A percentile compares a stretch with the other conserved stretches of the same genome.
Evolutionary conservation across 2,797 vertebrate genomes (phyloP).

Genomic region (Phrynocephalus forsythii): DNA sequence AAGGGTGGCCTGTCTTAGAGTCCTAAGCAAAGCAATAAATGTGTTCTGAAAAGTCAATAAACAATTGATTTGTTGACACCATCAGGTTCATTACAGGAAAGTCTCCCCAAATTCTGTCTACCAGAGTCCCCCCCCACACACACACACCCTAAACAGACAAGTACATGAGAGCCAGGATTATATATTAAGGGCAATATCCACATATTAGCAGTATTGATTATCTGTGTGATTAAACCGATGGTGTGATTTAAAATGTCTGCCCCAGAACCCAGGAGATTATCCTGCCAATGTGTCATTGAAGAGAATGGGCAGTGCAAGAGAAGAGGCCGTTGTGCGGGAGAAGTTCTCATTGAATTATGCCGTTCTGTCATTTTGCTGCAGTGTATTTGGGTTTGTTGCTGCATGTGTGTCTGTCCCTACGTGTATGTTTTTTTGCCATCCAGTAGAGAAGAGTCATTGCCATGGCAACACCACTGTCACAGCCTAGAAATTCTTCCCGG

Average conservation of each 20-base stretch:
- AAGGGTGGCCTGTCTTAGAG: background rate
- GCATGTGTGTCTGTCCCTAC: background rate
- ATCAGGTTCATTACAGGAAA: background rate
- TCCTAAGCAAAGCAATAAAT: background rate
- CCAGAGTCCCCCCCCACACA: background rate
- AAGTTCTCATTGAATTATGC: background rate
- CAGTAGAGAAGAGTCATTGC: slow-evolving; percentile 34
- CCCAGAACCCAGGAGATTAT: background rate
- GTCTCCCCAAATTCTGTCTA: background rate
- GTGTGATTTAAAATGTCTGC: background rate
- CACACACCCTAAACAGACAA: background rate
- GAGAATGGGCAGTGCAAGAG: background rate
- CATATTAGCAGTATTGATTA: background rate
- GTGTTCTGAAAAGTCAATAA: background rate
- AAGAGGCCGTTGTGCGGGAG: background rate
- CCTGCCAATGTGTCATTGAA: background rate
- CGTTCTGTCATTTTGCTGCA: background rate
- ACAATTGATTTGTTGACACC: background rate
- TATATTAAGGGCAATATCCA: background rate
- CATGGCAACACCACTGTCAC: slow-evolving; percentile 46
- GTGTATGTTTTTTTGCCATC: background rate
- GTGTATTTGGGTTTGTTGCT: slow-evolving; percentile 23
- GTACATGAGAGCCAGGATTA: background rate
- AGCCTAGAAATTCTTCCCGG: slow-evolving; percentile 18
- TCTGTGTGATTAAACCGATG: background rate